Evolutionary conservation across 1,140 invertebrate genomes (phyloP), one percentile per base, ranked within the genome.

Genomic region (Cyclina sinensis): DNA sequence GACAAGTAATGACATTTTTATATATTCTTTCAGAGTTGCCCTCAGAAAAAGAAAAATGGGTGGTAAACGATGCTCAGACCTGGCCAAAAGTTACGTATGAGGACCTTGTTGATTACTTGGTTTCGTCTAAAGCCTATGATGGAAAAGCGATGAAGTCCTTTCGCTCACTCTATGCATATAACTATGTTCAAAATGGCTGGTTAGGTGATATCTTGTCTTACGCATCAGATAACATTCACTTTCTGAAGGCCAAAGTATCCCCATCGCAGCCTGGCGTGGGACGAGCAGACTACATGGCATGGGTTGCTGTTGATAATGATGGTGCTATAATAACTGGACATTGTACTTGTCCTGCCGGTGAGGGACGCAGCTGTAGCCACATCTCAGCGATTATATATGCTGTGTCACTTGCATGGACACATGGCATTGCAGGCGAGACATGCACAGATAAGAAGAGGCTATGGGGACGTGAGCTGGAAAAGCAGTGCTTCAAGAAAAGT

Each of bases 351-450:
- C 43, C 43, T 7, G 89, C 89, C 65, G 86, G 89, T 32, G 39
- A 83, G 0, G 86, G 82, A 0, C 68, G 90, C 35, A 21, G 76
- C 24, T 91, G 86, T 70, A 90, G 86, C 35, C 82, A 89, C 74
- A 83, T 90, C 18, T 79, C 90, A 51, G 89, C 89, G 16, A 11
- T 90, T 4, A 2, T 91, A 27, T 90, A 88, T 76, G 80, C 82
- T 9, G 68, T 85, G 11, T 27, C 32, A 5, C 12, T 85, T 16
- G 82, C 68, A 48, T 85, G 62, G 82, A 5, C 12, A 14, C 21
- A 54, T 54, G 82, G 82, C 4, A 16, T 85, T 51, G 43, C 16
- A 3, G 74, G 74, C 16, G n/a, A 48, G n/a, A 78, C 43, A 21
- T 78, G 74, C 30, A 78, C 43, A 27, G 74, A 78, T 32, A 51